Conservation (phyloP, 2,113 vertebrate genomes). For the Danionella cerebrum region DNA sequence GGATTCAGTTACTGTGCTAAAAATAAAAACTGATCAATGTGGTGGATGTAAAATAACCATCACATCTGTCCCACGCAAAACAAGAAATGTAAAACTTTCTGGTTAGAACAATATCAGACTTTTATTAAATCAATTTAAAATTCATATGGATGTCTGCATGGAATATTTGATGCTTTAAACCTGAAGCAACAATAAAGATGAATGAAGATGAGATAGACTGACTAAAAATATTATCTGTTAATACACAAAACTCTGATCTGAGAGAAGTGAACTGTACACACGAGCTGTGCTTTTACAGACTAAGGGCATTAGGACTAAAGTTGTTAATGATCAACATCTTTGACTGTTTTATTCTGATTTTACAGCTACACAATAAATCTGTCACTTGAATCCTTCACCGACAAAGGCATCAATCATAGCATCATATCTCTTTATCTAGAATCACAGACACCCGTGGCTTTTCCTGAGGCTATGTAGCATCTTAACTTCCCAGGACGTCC, state of each 20-base stretch:
- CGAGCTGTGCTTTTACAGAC: neutral
- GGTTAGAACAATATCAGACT: too few species aligned
- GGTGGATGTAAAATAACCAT: too few species aligned
- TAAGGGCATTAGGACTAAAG: neutral
- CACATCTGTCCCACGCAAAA: too few species aligned
- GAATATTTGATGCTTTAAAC: too few species aligned
- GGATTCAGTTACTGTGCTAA: too few species aligned
- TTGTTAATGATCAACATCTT: slow-evolving; percentile 15
- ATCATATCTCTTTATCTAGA: slow-evolving; percentile 71
- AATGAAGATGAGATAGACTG: neutral
- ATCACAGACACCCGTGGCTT: slow-evolving; percentile 67
- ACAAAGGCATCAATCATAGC: slow-evolving; percentile 48
- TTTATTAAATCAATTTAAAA: too few species aligned
- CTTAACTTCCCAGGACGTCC: slow-evolving; percentile 40
- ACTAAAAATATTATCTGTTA: neutral
- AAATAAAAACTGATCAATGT: too few species aligned
- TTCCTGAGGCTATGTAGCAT: slow-evolving; percentile 60
- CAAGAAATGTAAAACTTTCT: too few species aligned
- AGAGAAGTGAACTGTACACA: neutral
- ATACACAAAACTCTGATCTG: neutral
- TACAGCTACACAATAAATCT: slow-evolving; percentile 5
- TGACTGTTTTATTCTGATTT: slow-evolving; percentile 2
- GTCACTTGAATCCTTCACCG: slow-evolving; percentile 12
- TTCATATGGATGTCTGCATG: too few species aligned
- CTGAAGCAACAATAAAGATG: neutral